Base-by-base conservation (phyloP, 2,113 vertebrate genomes). In the Oryzias melastigma region DNA sequence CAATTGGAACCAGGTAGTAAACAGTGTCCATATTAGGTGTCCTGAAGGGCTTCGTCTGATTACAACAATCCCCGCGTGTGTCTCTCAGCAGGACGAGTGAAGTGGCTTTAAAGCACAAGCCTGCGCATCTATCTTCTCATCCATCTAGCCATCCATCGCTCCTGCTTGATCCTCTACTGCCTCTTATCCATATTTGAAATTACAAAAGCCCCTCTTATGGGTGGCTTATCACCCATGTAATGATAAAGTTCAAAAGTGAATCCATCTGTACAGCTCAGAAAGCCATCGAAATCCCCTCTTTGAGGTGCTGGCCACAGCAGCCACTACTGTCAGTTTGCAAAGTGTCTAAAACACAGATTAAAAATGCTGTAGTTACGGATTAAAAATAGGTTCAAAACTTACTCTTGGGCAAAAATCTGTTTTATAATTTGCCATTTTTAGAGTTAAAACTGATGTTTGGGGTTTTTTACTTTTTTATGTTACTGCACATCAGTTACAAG, bases 221-320 rank as follows among this genome's bases (percentile, higher is more conserved):
- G 58, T 71, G 78, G 75, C 85, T 90, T 88, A 87, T 81, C 72
- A 78, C 80, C 76, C 67, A 72, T 80, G 75, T 85, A 73, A 89
- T 88, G 80, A 86, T 83, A 86, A 82, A 87, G 88, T 87, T 88
- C 84, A 88, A 85, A 89, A 85, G 85, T 88, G 84, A 88, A 81
- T 70, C 81, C 71, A 82, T 85, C 75, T 40, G 53, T 67, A 18
- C 61, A 65, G 78, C 85, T 81, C 78, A 15, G 49, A 78, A 75
- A 82, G 79, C 84, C 72, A 76, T 84, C 56, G 69, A 85, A 82
- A 82, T 69, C 70, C 75, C 75, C 82, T 87, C 59, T 54, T 41
- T 73, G 56, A 68, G 61, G 76, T 60, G 35, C 58, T 42, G 18
- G 45, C 65, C 62, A 61, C 71, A 54, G 48, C 69, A 46, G 61